A percentile compares a stretch with the other conserved stretches of the same genome.
phyloP scores from a whole-genome alignment of 2,888 invertebrate species.

The Synergus laeviventris region DNA sequence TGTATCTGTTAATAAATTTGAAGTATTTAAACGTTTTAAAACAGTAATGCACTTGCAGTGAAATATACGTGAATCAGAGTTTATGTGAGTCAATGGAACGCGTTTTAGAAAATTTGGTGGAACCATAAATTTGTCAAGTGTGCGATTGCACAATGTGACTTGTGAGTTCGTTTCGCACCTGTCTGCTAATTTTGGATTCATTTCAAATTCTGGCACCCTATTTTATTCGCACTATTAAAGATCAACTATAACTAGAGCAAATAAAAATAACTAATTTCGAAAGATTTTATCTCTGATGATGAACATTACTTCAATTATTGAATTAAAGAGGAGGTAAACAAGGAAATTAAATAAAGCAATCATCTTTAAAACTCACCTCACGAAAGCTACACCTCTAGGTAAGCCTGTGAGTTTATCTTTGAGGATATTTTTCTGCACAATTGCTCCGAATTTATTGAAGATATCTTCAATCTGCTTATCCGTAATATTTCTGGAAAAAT shows the following conservation, averaged over 20 bases:
- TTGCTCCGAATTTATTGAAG: conserved; percentile 92
- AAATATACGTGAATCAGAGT: background rate
- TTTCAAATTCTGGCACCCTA: conserved; percentile 45
- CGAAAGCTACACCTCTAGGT: conserved; percentile 94
- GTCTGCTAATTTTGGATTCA: conserved; percentile 40
- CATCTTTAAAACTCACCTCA: conserved; percentile 80
- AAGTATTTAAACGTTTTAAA: background rate
- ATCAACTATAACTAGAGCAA: conserved; percentile 40
- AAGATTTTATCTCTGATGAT: background rate
- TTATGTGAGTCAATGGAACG: background rate
- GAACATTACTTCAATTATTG: conserved; percentile 41
- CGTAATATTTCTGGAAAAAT: conserved; percentile 80
- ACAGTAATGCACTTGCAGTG: background rate
- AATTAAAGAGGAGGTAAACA: background rate
- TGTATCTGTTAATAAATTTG: background rate
- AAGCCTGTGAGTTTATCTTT: conserved; percentile 92
- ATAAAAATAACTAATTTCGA: conserved; percentile 9
- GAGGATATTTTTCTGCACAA: conserved; percentile 94
- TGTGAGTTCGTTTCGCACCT: conserved; percentile 44
- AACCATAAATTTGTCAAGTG: conserved; percentile 32
- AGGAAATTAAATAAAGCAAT: conserved; percentile 15
- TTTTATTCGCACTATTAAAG: conserved; percentile 23
- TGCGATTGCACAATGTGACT: conserved; percentile 48
- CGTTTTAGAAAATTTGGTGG: background rate
- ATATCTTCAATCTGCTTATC: conserved; percentile 90